Evolutionary conservation across 2,888 invertebrate genomes (phyloP), one percentile per base, ranked within the genome.

Genomic region (Lordiphosa fenestrarum): DNA sequence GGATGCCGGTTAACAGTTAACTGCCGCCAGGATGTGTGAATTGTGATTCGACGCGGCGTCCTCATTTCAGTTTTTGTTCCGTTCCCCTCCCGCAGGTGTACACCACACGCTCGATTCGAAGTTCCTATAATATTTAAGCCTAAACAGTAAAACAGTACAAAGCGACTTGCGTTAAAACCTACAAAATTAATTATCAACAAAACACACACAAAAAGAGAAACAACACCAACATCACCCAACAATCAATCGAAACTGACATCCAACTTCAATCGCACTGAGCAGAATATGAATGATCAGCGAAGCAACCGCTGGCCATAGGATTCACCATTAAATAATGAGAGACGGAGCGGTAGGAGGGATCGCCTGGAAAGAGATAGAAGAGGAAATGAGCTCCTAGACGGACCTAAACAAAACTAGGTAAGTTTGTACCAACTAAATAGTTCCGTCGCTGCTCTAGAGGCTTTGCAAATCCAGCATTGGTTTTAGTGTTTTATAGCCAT

Each of bases 111-210:
- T 71, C 62, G 71, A 81, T 67, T 64, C 13, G 66, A 69, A 80
- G 80, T 80, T 80, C 80, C 80, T 80, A 80, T 80, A 78, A 85
- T 56, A 69, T 66, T 62, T 78, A 78, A 78, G 77, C 41, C 53
- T 63, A 69, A 49, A 52, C 38, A 54, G 10, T 50, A 61, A 51
- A 62, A 64, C 51, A 75, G 76, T 72, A 85, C 75, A 85, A 85
- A 83, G 61, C 52, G 39, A 62, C 46, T 53, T 54, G 48, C 41
- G 44, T 30, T 44, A 52, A 38, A 39, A 41, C 33, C n/a, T 5
- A 35, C 7, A 3, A 39, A 39, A 41, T 35, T 13, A 53, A 65
- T 15, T 30, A 50, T 35, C 19, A 42, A 59, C 53, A 23, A 6
- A 35, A 61, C 23, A 35, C 19, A 30, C n/a, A 47, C 40, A 35